These are phyloP conservation scores for Lethenteron reissneri DNA, from an alignment of 2,113 vertebrate species.

Conservation along the genomic window DNA sequence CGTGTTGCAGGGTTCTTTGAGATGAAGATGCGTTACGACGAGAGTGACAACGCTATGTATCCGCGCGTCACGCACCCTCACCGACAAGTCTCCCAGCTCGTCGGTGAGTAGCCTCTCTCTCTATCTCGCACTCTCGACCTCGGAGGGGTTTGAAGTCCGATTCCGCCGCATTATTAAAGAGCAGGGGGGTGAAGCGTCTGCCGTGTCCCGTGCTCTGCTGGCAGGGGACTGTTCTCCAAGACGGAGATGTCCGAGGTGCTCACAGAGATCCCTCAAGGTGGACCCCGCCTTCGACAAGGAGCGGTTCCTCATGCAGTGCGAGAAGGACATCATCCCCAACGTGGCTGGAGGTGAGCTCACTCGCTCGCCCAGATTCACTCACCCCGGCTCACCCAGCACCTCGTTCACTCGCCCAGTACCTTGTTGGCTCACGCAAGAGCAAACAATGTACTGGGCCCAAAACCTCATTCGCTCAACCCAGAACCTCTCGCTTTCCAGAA, in stretches of 20 bases:
- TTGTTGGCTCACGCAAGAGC: no score
- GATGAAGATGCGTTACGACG: conserved; percentile 97
- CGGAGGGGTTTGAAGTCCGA: no score
- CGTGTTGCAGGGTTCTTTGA: conserved; percentile 56
- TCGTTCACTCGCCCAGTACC: no score
- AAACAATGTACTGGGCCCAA: no score
- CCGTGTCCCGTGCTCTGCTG: not conserved
- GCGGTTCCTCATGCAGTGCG: conserved; percentile 57
- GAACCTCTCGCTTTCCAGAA: no score
- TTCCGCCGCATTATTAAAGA: no score
- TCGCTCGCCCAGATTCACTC: no score
- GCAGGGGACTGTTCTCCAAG: conserved; percentile 75
- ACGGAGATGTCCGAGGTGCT: conserved; percentile 88
- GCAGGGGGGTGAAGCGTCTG: not conserved
- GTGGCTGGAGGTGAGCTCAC: conserved; percentile 47
- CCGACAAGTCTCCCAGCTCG: conserved; percentile 58
- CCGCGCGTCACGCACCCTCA: conserved; percentile 56
- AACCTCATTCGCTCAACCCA: no score
- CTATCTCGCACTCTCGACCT: no score
- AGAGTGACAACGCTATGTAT: conserved; percentile 70
- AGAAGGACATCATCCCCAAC: conserved; percentile 76
- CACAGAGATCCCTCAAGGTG: conserved; percentile 63
- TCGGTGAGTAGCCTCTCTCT: conserved; percentile 28
- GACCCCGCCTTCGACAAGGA: conserved; percentile 83
- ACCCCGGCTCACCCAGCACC: no score